A percentile compares a stretch with the other conserved stretches of the same genome.
Conservation (phyloP, 2,888 invertebrate genomes). For the Eucera pruinosa region DNA sequence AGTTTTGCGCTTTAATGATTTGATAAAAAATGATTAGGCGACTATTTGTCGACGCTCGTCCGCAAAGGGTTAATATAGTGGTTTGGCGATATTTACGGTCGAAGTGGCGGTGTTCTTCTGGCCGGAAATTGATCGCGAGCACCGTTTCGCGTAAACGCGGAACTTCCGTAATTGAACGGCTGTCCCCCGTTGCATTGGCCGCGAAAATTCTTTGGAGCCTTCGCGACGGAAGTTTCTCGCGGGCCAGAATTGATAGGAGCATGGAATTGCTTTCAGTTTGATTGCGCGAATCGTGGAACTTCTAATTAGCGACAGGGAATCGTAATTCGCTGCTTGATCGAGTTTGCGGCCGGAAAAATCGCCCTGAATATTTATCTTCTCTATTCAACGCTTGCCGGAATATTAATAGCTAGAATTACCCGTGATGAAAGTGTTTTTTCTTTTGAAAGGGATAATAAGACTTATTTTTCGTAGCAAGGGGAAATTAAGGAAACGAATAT, state of each 20-base stretch:
- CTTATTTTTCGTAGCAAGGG: no score
- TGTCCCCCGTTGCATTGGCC: not conserved
- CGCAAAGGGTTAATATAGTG: no score
- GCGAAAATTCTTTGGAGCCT: conserved; percentile 2
- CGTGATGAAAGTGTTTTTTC: no score
- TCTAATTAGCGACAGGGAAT: conserved; percentile 16
- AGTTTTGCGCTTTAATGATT: no score
- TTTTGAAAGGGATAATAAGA: no score
- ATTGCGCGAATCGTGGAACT: conserved; percentile 24
- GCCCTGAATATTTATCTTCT: not conserved
- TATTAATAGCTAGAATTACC: no score
- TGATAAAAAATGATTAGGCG: no score
- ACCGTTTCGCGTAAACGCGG: conserved; percentile 20
- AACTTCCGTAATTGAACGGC: conserved; percentile 25
- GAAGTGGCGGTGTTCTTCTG: not conserved
- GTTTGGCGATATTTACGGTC: no score
- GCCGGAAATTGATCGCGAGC: conserved; percentile 1
- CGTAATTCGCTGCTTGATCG: not conserved
- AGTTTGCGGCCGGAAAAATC: not conserved
- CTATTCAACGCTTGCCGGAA: no score
- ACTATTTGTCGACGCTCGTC: no score
- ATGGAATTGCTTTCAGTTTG: conserved; percentile 37
- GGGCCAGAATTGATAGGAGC: conserved; percentile 21
- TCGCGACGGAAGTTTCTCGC: not conserved
- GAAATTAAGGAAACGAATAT: no score